phyloP scores from a whole-genome alignment of 2,797 vertebrate species.

The Caiman crocodilus region DNA sequence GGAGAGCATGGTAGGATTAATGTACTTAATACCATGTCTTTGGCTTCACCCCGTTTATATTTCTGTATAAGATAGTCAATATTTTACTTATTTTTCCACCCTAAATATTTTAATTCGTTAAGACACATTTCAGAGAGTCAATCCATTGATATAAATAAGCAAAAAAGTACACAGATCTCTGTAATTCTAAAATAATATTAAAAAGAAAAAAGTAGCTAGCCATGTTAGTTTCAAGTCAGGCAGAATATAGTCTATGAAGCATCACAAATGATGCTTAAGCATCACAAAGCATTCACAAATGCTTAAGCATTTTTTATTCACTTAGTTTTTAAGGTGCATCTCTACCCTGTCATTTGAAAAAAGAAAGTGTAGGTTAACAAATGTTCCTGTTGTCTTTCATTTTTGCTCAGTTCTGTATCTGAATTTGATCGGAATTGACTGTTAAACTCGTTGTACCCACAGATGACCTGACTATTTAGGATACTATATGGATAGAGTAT shows the following conservation, averaged over 20 bases:
- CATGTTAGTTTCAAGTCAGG: no score
- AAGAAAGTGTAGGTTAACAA: neutral
- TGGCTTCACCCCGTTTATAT: neutral
- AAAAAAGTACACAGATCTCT: neutral
- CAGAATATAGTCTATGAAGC: no score
- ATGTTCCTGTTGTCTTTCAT: constrained; percentile 3
- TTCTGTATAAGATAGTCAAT: neutral
- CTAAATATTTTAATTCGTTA: constrained; percentile 1
- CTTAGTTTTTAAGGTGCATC: no score
- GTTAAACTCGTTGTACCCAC: neutral
- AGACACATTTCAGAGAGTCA: neutral
- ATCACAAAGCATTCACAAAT: no score
- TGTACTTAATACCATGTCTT: neutral
- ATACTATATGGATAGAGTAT: neutral
- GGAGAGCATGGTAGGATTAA: neutral
- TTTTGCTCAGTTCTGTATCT: neutral
- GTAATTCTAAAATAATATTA: neutral
- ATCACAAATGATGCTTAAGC: no score
- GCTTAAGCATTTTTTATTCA: no score
- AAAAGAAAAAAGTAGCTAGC: no score
- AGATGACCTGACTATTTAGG: neutral
- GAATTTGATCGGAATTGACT: neutral
- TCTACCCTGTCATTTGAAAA: neutral
- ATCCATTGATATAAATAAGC: neutral
- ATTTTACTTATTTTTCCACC: neutral